These are phyloP conservation scores for Antheraea assamensis DNA, from an alignment of 2,888 invertebrate species.

Conservation along the genomic window DNA sequence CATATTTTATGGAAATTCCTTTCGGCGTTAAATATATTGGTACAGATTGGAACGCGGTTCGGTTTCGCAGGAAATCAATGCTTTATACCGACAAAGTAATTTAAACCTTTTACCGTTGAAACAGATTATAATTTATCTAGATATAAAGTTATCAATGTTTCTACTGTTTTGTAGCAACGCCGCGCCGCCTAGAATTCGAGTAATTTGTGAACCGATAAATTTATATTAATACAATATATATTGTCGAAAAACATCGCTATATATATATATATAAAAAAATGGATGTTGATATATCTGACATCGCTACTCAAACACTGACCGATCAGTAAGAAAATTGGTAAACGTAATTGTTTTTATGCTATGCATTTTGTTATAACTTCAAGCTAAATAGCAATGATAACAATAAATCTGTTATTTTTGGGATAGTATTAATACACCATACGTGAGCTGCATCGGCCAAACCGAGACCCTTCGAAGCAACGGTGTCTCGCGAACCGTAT, in stretches of 20 bases:
- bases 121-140: not conserved
- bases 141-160: not conserved
- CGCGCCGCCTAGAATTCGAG: not conserved
- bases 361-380: no score
- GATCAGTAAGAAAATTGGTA: no score
- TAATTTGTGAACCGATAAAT: not conserved
- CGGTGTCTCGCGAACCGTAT: no score
- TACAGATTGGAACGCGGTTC: not conserved
- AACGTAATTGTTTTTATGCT: no score
- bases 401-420: no score
- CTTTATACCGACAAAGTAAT: not conserved
- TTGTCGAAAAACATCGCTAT: not conserved
- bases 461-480: no score
- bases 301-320: no score
- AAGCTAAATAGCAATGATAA: no score
- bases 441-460: no score
- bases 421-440: no score
- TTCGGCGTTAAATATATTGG: slow-evolving; percentile 3
- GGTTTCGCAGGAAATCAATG: not conserved
- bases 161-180: not conserved
- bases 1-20: slow-evolving; percentile 12
- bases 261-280: no score
- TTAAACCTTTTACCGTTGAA: not conserved
- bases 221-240: not conserved
- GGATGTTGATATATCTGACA: no score